Evolutionary conservation across 2,113 vertebrate species (phyloP).

Genomic region (Elaphurus davidianus): DNA sequence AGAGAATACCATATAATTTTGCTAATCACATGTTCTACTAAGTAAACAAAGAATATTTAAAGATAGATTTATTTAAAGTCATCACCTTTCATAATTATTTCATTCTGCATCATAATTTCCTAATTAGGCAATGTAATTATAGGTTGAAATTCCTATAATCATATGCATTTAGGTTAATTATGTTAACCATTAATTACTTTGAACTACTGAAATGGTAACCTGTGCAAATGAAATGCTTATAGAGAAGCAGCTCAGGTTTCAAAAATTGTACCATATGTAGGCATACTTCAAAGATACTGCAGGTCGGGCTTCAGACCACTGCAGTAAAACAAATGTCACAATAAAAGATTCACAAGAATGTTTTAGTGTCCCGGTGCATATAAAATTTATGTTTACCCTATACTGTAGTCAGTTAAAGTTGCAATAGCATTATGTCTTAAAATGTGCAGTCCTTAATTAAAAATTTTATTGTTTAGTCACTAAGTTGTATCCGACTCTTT

Average conservation of each 20-base stretch:
- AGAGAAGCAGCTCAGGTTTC: constrained; percentile 30
- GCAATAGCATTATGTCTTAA: not conserved
- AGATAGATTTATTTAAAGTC: constrained; percentile 64
- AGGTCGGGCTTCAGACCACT: not conserved
- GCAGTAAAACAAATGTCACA: not conserved
- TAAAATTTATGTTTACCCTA: not conserved
- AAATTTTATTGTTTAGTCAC: not conserved
- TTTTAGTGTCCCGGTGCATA: not conserved
- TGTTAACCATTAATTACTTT: constrained; percentile 67
- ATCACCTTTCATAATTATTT: constrained; percentile 75
- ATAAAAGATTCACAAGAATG: not conserved
- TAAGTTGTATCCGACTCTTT: not conserved
- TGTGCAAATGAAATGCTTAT: constrained; percentile 46
- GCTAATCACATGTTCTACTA: constrained; percentile 53
- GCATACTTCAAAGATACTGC: not conserved
- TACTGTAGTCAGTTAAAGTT: not conserved
- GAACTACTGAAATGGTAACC: constrained; percentile 58
- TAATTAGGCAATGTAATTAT: constrained; percentile 69
- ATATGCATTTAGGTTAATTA: constrained; percentile 72
- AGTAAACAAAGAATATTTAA: constrained; percentile 66
- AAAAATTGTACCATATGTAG: not conserved
- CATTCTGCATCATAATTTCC: constrained; percentile 67
- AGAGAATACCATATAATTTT: constrained; percentile 53
- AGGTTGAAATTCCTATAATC: constrained; percentile 70
- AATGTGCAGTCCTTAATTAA: not conserved